phyloP scores from a whole-genome alignment of 2,888 invertebrate genomes.

The Branchipolynoe longqiensis region DNA sequence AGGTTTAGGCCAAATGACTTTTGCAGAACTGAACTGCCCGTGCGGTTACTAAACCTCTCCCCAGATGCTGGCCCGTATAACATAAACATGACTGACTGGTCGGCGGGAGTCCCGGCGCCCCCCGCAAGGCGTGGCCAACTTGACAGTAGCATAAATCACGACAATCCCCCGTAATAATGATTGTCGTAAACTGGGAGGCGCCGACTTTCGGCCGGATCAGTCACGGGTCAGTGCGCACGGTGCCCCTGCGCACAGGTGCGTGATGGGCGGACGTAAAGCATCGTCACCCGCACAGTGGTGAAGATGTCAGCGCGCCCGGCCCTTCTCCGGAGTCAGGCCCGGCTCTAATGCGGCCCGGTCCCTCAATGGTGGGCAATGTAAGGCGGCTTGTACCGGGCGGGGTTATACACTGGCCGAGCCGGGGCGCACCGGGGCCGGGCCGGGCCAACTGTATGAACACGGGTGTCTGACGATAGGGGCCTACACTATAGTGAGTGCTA shows the following conservation, averaged over 20 bases:
- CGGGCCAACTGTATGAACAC: too few species aligned
- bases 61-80: conserved; percentile 17
- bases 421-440: too few species aligned
- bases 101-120: background rate
- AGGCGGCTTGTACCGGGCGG: background rate
- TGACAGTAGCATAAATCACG: conserved; percentile 22
- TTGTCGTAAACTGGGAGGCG: conserved; percentile 40
- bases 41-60: too few species aligned
- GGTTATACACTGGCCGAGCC: too few species aligned
- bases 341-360: background rate
- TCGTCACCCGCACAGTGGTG: background rate
- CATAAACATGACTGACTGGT: too few species aligned
- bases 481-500: too few species aligned
- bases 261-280: background rate
- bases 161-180: conserved; percentile 33
- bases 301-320: background rate
- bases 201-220: conserved; percentile 38
- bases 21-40: too few species aligned
- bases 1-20: too few species aligned
- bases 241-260: background rate
- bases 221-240: conserved; percentile 26
- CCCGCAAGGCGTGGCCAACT: too few species aligned
- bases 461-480: too few species aligned
- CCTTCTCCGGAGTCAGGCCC: background rate
- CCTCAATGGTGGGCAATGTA: background rate